A percentile compares a stretch with the other conserved stretches of the same genome.
Conservation (phyloP, 2,113 vertebrate genomes). For the Plotosus lineatus region DNA sequence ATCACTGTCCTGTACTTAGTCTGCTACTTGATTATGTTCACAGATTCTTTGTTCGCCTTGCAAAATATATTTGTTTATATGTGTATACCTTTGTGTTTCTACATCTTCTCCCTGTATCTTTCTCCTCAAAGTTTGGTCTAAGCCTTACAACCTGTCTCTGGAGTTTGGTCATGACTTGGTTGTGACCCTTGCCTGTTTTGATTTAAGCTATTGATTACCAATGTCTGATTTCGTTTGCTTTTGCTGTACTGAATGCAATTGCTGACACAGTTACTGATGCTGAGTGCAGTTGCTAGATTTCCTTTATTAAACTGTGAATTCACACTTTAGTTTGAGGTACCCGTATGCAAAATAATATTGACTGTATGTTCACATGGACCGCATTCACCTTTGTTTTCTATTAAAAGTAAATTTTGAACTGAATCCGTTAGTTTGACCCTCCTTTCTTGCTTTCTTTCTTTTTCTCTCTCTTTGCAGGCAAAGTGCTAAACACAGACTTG, state of each 20-base stretch:
- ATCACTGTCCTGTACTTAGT: background rate
- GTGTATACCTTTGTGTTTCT: background rate
- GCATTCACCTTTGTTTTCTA: background rate
- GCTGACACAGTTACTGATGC: too few relatives aligned
- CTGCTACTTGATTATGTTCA: background rate
- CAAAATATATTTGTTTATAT: background rate
- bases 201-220: background rate
- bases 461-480: conserved; percentile 75
- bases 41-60: background rate
- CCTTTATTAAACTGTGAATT: background rate
- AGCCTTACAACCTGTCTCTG: background rate
- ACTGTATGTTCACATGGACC: background rate
- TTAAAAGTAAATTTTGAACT: background rate
- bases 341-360: background rate
- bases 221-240: background rate
- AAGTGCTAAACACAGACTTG: conserved; percentile 96
- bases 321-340: background rate
- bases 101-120: background rate
- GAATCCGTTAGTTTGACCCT: background rate
- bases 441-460: conserved; percentile 44
- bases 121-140: background rate
- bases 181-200: background rate
- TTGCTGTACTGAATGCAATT: background rate
- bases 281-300: background rate
- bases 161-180: background rate